Evolutionary conservation across 35 echinoderm and acorn worm genomes (phyloP).

Genomic region (Eucidaris tribuloides): DNA sequence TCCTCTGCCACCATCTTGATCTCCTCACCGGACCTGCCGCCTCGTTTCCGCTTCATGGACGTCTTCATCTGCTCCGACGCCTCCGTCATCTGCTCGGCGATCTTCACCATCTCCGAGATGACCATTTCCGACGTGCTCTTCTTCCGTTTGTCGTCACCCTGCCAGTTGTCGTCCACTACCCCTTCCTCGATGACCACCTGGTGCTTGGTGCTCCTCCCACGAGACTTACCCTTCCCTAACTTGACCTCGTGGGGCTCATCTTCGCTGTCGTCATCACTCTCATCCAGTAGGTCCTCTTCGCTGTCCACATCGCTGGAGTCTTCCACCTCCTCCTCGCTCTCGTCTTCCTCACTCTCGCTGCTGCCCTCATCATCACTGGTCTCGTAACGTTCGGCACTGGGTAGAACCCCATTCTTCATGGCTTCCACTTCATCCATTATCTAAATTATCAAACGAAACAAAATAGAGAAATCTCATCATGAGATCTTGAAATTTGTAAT

Average conservation of each 20-base stretch:
- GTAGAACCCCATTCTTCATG: constrained; percentile 6
- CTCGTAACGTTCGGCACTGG: constrained; percentile 18
- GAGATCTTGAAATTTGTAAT: no score
- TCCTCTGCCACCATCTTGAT: background rate
- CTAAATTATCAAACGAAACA: no score
- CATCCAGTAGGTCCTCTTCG: constrained; percentile 11
- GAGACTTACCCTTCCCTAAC: background rate
- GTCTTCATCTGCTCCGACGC: constrained; percentile 20
- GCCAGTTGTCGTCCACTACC: constrained; percentile 12
- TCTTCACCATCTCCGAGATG: constrained; percentile 36
- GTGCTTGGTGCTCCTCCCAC: background rate
- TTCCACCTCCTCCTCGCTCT: constrained; percentile 22
- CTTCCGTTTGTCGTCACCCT: background rate
- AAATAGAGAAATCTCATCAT: no score
- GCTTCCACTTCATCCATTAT: constrained; percentile 28
- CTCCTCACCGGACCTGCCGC: background rate
- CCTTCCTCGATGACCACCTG: constrained; percentile 16
- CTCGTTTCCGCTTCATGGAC: background rate
- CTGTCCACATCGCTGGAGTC: constrained; percentile 20
- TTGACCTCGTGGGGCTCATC: constrained; percentile 13
- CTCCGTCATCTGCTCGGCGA: constrained; percentile 21
- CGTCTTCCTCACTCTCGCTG: constrained; percentile 19
- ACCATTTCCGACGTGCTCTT: constrained; percentile 8
- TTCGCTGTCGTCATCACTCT: constrained; percentile 21
- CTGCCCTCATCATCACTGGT: constrained; percentile 15